These are phyloP conservation scores for Poecilus cupreus DNA, from an alignment of 2,888 invertebrate genomes.

Conservation along the genomic window DNA sequence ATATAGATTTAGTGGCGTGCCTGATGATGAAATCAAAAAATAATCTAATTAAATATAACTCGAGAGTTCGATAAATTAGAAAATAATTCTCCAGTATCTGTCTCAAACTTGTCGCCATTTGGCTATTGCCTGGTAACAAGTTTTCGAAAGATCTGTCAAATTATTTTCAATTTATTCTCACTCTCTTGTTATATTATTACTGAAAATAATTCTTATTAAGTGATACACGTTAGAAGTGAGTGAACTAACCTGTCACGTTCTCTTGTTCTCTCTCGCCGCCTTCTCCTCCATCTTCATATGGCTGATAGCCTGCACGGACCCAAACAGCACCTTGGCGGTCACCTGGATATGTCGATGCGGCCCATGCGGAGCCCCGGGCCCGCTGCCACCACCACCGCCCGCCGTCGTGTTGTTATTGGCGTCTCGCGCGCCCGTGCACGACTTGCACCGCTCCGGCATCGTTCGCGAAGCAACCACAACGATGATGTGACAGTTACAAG, in stretches of 20 bases:
- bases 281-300: constrained; percentile 84
- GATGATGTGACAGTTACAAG: background rate
- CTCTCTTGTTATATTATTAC: no score
- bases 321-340: constrained; percentile 84
- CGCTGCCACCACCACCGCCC: constrained; percentile 61
- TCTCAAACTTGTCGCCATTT: no score
- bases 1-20: no score
- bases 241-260: constrained; percentile 70
- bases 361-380: constrained; percentile 62
- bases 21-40: no score
- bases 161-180: no score
- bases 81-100: no score
- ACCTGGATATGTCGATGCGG: constrained; percentile 74
- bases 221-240: no score
- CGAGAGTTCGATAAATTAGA: no score
- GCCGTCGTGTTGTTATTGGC: constrained; percentile 76
- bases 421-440: constrained; percentile 74
- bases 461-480: background rate
- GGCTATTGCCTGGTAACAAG: no score
- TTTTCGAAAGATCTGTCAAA: no score
- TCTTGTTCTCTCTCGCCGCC: constrained; percentile 78
- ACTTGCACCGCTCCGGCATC: constrained; percentile 78
- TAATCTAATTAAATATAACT: no score
- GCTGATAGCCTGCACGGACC: constrained; percentile 83
- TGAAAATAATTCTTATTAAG: no score